A percentile compares a stretch with the other conserved stretches of the same genome.
phyloP scores from a whole-genome alignment of 2,888 invertebrate species.

The Ecdyonurus torrentis region DNA sequence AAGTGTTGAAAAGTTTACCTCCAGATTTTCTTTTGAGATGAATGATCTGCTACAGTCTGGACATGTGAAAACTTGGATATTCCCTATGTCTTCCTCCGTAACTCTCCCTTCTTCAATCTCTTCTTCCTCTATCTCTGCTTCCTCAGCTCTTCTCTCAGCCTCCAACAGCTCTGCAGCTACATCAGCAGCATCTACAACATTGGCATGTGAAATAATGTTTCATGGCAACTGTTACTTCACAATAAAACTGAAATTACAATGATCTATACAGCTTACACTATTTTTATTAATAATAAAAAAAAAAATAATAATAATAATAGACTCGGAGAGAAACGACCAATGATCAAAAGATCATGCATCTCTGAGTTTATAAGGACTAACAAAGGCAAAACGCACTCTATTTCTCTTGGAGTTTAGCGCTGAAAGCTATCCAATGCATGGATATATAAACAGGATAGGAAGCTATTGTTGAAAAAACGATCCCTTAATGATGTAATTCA shows the following conservation, averaged over 20 bases:
- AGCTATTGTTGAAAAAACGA: too few species aligned
- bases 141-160: conserved; percentile 19
- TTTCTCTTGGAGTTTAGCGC: too few species aligned
- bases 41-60: conserved; percentile 41
- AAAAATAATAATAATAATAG: too few species aligned
- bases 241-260: neutral
- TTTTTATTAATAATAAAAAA: neutral
- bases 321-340: too few species aligned
- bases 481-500: too few species aligned
- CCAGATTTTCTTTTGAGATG: conserved; percentile 39
- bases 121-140: conserved; percentile 9
- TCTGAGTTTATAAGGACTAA: too few species aligned
- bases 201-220: neutral
- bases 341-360: too few species aligned
- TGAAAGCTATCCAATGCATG: too few species aligned
- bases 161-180: conserved; percentile 23
- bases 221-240: neutral
- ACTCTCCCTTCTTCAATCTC: conserved; percentile 7
- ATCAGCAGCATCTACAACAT: neutral
- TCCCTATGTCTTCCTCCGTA: conserved; percentile 1
- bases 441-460: too few species aligned
- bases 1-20: conserved; percentile 34
- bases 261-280: too few species aligned
- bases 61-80: conserved; percentile 27
- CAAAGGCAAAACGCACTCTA: too few species aligned